Conservation (phyloP, 2,797 vertebrate species). For the Rhynchonycteris naso region DNA sequence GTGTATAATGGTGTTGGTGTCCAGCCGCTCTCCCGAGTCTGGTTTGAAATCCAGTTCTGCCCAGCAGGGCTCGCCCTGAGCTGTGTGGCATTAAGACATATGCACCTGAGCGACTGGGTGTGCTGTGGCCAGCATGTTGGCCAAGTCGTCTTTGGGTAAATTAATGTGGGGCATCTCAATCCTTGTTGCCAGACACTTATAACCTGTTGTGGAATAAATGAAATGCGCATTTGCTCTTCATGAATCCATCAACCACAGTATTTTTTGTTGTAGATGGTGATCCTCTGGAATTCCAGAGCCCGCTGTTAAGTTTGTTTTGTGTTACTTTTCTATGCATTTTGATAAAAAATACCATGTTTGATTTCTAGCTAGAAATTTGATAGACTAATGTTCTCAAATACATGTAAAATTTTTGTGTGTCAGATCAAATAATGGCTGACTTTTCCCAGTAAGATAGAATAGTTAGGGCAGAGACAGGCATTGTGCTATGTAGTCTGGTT, state of each 20-base stretch:
- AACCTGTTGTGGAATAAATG: background rate
- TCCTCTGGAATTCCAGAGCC: background rate
- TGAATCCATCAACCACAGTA: background rate
- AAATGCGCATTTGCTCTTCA: background rate
- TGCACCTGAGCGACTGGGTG: conserved; percentile 61
- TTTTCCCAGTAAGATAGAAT: background rate
- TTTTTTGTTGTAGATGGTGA: background rate
- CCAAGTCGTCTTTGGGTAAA: conserved; percentile 72
- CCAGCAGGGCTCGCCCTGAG: conserved; percentile 75
- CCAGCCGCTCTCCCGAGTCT: conserved; percentile 75
- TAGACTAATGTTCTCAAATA: background rate
- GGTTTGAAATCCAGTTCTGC: conserved; percentile 80
- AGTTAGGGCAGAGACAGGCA: background rate
- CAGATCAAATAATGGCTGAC: background rate
- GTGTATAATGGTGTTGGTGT: conserved; percentile 79
- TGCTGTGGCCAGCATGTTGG: conserved; percentile 66
- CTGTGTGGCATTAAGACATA: conserved; percentile 64
- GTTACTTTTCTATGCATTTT: background rate
- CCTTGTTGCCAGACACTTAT: conserved; percentile 57
- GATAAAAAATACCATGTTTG: background rate
- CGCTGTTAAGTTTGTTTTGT: conserved; percentile 1
- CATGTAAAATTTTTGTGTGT: conserved; percentile 15
- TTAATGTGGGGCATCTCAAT: conserved; percentile 65
- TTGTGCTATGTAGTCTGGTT: background rate
- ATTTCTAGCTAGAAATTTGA: background rate